Percentiles rank a stretch among this genome's conserved stretches.
Conservation (phyloP, 2,113 vertebrate species). For the Ifrita kowaldi region DNA sequence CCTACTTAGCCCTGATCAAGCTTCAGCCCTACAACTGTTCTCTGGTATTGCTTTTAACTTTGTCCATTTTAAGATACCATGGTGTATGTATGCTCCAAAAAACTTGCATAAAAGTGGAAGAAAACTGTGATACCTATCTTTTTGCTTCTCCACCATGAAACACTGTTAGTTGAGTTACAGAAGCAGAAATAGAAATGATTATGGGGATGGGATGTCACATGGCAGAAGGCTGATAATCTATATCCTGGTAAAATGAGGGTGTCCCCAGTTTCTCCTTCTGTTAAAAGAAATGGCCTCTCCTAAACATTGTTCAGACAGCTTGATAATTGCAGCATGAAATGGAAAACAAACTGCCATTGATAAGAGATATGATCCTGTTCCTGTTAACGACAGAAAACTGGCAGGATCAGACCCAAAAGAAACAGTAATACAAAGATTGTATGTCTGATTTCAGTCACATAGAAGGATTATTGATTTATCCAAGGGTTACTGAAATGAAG, state of each 20-base stretch:
- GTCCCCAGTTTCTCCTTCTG: background rate
- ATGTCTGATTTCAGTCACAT: constrained; percentile 15
- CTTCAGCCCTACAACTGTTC: background rate
- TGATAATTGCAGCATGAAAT: background rate
- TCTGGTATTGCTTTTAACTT: background rate
- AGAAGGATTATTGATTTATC: constrained; percentile 45
- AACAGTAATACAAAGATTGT: background rate
- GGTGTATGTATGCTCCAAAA: background rate
- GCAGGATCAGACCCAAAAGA: constrained; percentile 7
- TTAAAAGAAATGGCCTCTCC: background rate
- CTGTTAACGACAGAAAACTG: background rate
- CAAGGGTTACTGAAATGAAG: constrained; percentile 31
- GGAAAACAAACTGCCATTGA: background rate
- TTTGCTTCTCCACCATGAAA: background rate
- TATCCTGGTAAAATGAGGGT: background rate
- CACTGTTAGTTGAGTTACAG: background rate
- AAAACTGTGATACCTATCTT: background rate
- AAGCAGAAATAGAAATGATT: background rate
- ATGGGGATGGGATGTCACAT: background rate
- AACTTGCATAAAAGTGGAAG: background rate
- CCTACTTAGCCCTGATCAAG: background rate
- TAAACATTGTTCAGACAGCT: background rate
- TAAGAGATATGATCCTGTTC: background rate
- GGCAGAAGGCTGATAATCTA: background rate
- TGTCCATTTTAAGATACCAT: background rate